Evolutionary conservation across 2,888 invertebrate species (phyloP).

Genomic region (Phorcus lineatus): DNA sequence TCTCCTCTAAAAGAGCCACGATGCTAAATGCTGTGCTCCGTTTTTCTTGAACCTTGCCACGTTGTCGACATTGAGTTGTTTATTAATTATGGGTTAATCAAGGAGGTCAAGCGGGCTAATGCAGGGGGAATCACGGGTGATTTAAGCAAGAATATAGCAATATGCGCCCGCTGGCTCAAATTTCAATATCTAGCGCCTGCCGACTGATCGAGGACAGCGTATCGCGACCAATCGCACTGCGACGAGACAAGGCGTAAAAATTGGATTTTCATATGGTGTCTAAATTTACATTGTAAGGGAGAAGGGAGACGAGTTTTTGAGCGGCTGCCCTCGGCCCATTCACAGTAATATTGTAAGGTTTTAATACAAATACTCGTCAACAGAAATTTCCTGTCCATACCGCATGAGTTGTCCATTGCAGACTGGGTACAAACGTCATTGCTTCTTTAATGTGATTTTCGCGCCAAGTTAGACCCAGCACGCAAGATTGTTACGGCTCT

Average conservation of each 20-base stretch:
- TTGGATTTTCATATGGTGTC: constrained; percentile 43
- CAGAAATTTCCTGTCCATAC: constrained; percentile 10
- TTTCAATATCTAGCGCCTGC: constrained; percentile 18
- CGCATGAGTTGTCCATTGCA: neutral
- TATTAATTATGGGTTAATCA: constrained; percentile 36
- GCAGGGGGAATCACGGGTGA: constrained; percentile 13
- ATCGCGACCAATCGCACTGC: neutral
- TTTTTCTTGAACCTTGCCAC: neutral
- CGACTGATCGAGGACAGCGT: neutral
- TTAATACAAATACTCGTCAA: constrained; percentile 22
- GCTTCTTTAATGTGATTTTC: constrained; percentile 16
- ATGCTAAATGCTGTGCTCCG: neutral
- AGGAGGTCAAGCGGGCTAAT: constrained; percentile 17
- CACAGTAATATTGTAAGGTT: constrained; percentile 22
- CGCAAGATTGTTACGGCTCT: constrained; percentile 1
- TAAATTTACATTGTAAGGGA: constrained; percentile 41
- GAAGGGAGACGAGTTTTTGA: constrained; percentile 11
- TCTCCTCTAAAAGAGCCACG: neutral
- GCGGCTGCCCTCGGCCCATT: neutral
- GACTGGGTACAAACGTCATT: constrained; percentile 2
- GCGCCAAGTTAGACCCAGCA: neutral
- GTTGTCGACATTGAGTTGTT: constrained; percentile 20
- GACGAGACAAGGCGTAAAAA: constrained; percentile 29
- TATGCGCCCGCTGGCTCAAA: neutral
- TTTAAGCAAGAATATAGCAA: constrained; percentile 16